Base-by-base conservation (phyloP, 2,888 invertebrate genomes). In the Agonopterix subpropinquella region DNA sequence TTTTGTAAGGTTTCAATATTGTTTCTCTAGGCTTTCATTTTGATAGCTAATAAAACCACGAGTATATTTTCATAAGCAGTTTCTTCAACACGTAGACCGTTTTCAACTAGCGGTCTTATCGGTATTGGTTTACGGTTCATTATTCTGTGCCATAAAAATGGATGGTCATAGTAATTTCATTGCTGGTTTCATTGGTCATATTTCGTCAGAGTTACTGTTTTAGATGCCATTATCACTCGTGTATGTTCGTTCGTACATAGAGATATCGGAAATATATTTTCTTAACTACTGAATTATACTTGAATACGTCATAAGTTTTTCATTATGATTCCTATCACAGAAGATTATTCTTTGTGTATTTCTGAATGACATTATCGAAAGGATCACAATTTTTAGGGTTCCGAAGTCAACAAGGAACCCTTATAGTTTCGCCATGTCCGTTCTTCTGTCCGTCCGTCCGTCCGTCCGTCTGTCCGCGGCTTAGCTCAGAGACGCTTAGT, bases 1-100 rank as follows among this genome's bases (percentile, higher is more conserved):
- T 42, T 46, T 45, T 39, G 18, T 43, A 35, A 45, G 42, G 48
- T 45, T 53, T 52, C 52, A 49, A 52, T 48, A 47, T 52, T 54
- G 54, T 54, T 50, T 52, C 52, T 45, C 48, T 37, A 45, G 15
- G 36, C 36, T 44, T 48, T 11, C 43, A 36, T 42, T 44, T 49
- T 47, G 43, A 50, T 47, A 48, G 43, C 49, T 44, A 47, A 51
- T 48, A 45, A 51, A 47, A 42, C 11, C 49, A 47, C 45, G 15
- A 45, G 37, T 50, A 50, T 35, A 50, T 42, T 44, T 45, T 47
- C 44, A 47, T 41, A 45, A 36, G 44, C 43, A 45, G 45, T 47
- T 49, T 49, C 41, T 18, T 43, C 43, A 37, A 11, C 37, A n/a
- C 4, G 36, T 36, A 3, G 43, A 37, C 37, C 51, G 48, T 46